These are phyloP conservation scores for Chloroceryle inda DNA, from an alignment of 2,797 vertebrate species.

Conservation along the genomic window DNA sequence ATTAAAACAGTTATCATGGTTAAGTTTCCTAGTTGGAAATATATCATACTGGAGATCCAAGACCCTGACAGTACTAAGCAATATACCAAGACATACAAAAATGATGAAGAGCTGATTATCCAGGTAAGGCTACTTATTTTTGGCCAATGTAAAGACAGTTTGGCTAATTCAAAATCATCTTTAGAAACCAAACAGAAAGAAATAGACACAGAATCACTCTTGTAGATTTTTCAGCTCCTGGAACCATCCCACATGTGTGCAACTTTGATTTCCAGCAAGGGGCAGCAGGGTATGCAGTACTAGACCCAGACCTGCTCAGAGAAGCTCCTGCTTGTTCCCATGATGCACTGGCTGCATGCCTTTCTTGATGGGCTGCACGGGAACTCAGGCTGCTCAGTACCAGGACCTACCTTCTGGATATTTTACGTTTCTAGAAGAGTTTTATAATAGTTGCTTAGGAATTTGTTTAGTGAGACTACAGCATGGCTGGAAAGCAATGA, in stretches of 20 bases:
- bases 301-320: background rate
- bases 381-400: background rate
- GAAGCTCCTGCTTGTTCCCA: background rate
- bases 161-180: background rate
- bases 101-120: background rate
- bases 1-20: background rate
- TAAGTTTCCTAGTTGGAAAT: background rate
- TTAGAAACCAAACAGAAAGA: background rate
- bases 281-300: background rate
- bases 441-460: background rate
- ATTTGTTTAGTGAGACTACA: slow-evolving; percentile 22
- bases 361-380: background rate
- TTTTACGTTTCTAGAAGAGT: background rate
- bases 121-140: background rate
- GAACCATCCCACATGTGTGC: rapidly evolving
- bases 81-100: background rate
- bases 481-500: slow-evolving; percentile 46
- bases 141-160: background rate
- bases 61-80: background rate
- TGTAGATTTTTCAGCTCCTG: background rate
- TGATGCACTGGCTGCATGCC: background rate
- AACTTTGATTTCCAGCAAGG: background rate
- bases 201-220: rapidly evolving
- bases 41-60: background rate
- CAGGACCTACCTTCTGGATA: background rate